Base-by-base conservation (phyloP, 2,797 vertebrate species). In the Phylloscopus collybita region DNA sequence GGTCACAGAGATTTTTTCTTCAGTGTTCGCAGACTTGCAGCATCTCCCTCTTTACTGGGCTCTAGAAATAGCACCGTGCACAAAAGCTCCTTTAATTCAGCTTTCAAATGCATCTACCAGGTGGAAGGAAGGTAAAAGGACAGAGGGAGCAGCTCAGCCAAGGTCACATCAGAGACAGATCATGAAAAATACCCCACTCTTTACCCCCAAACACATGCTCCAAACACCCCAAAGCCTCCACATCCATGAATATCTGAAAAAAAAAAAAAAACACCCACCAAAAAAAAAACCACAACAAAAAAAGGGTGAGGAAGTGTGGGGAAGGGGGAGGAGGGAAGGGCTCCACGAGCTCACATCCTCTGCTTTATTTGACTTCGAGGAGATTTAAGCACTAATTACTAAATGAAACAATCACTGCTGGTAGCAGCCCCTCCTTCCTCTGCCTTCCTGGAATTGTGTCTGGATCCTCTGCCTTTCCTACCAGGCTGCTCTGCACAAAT, bases 401-500 rank as follows among this genome's bases (percentile, higher is more conserved):
- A 91, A 86, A 78, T 40, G 71, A 90, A 96, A 93, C 96, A 95
- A 96, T 95, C 93, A 11, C 17, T 74, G 88, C 81, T 94, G 91
- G 49, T 17, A 65, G 80, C 81, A 86, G 93, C 91, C 92, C 81
- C 93, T 95, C 94, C 96, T 82, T 78, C 81, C 81, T 59, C 72
- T 29, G 5, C 0, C 86, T 96, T 97, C 95, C 94, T 89, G 79
- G 21, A 96, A 95, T 93, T 94, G 93, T 93, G 86, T 47, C 65
- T 61, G 82, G 88, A 51, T 86, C 73, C 88, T 90, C 76, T 12
- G 53, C 32, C 64, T 74, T 50, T 65, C 57, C 94, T 38, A 32
- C 67, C 72, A 44, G 29, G 57, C 81, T 36, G 11, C 80, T 60
- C 65, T 14, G 78, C 70, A 66, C 73, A 36, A 51, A 71, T 0